Base-by-base conservation (phyloP, 2,888 invertebrate species). In the Tenthredo distinguenda region DNA sequence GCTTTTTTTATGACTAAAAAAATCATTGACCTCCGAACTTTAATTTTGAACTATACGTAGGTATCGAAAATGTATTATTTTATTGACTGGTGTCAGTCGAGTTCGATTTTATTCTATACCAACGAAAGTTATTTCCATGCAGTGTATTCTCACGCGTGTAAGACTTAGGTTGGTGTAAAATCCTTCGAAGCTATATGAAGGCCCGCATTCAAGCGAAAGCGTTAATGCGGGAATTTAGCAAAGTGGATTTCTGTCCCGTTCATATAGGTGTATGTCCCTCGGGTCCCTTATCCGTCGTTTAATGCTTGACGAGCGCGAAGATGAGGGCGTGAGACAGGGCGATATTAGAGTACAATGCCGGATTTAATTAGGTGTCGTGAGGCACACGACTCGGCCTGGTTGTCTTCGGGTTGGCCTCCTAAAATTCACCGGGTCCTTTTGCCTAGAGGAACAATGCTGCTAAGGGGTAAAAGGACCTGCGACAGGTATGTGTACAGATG, bases 291-390 rank as follows among this genome's bases (percentile, higher is more conserved):
- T 85, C 72, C 85, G 85, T 81, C 55, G 79, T 82, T 85, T 85
- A 82, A 85, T 50, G 85, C 72, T 65, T 50, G 71, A 81, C 82
- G 77, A 62, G 79, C 43, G 85, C 81, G 37, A 43, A 79, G 82
- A 79, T 85, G 68, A 81, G 81, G 81, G 85, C 71, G 43, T 55
- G 85, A 86, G 87, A 85, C 87, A 86, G 85, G 81, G 72, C 83
- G 86, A 88, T 88, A 88, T 88, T 86, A 84, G 86, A 47, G 84
- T 85, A 88, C 88, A 88, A 88, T 88, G 87, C 85, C 79, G 86
- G 85, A 87, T 88, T 88, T 88, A 88, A 88, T 88, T 88, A 88
- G 87, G 86, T 88, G 87, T 88, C 88, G 87, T 87, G 83, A 65
- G 55, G 85, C 74, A 62, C 31, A 68, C 62, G 82, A 34, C 43